Percentiles rank a stretch among this genome's conserved stretches.
phyloP scores from a whole-genome alignment of 2,113 vertebrate species.

The Hassar affinis region DNA sequence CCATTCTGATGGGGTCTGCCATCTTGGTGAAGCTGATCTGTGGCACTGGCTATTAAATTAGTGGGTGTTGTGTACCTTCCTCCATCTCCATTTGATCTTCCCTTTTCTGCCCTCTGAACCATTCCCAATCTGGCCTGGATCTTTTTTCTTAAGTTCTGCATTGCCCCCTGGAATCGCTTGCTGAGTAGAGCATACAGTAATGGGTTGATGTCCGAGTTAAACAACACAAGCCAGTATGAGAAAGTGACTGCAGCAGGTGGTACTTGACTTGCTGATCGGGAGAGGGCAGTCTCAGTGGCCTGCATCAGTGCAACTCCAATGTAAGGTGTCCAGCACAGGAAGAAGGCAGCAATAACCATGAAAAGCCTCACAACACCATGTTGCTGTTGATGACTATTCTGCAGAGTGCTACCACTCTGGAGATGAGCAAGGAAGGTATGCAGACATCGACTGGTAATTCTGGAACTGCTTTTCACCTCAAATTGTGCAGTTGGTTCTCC shows the following conservation, averaged over 20 bases:
- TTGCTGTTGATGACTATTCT: conserved; percentile 45
- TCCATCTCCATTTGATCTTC: conserved; percentile 42
- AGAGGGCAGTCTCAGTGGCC: conserved; percentile 69
- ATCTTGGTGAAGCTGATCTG: background rate
- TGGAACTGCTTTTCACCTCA: conserved; percentile 26
- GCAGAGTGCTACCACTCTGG: conserved; percentile 42
- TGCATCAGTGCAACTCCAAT: conserved; percentile 71
- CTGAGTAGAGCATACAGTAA: conserved; percentile 79
- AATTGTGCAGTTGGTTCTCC: conserved; percentile 31
- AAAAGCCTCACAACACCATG: conserved; percentile 73
- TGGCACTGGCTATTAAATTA: background rate
- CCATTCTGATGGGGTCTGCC: background rate
- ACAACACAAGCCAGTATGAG: conserved; percentile 75
- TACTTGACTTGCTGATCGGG: conserved; percentile 60
- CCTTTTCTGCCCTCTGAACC: conserved; percentile 38
- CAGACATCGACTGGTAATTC: conserved; percentile 45
- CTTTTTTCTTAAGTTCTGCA: conserved; percentile 66
- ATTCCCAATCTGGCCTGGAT: conserved; percentile 56
- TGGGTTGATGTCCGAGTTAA: conserved; percentile 80
- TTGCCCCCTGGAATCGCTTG: conserved; percentile 74
- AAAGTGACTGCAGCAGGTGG: conserved; percentile 70
- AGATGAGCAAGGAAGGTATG: conserved; percentile 61
- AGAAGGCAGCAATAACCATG: conserved; percentile 74
- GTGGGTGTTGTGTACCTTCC: conserved; percentile 37
- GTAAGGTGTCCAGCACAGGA: conserved; percentile 79